Percentiles rank a stretch among this genome's conserved stretches.
phyloP scores from a whole-genome alignment of 2,888 invertebrate genomes.

The Hirtodrosophila trivittata region DNA sequence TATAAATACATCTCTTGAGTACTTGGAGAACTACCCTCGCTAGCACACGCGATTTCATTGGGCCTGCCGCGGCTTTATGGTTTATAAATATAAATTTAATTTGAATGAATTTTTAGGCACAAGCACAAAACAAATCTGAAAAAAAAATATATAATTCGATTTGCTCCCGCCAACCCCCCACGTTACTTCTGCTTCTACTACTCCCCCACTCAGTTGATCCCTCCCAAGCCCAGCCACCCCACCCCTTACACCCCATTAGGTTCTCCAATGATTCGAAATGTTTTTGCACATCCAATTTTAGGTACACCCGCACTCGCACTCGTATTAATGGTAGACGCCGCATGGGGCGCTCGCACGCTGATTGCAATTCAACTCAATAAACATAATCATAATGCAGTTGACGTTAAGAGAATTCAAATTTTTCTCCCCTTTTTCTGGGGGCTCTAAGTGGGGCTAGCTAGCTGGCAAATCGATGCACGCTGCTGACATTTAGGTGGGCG shows the following conservation, averaged over 20 bases:
- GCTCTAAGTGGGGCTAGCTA: not conserved
- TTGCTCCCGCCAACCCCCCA: no score
- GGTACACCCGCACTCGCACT: no score
- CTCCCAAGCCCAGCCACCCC: not conserved
- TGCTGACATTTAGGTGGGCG: conserved; percentile 9
- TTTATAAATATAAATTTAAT: conserved; percentile 35
- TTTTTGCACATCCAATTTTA: conserved; percentile 4
- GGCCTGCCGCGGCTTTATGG: not conserved
- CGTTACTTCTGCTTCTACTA: not conserved
- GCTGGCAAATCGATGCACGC: not conserved
- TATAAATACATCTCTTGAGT: no score
- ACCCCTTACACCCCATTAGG: no score
- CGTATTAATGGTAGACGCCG: conserved; percentile 24
- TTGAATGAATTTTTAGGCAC: conserved; percentile 7
- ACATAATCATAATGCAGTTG: conserved; percentile 43
- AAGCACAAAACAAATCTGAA: not conserved
- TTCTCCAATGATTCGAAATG: no score
- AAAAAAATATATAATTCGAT: no score
- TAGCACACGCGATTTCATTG: no score
- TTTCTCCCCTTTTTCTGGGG: not conserved
- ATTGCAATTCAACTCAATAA: conserved; percentile 38
- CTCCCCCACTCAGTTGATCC: not conserved
- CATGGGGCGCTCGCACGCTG: conserved; percentile 5
- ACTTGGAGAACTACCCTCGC: no score
- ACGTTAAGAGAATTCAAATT: no score